These are phyloP conservation scores for Podotricha telesiphe DNA, from an alignment of 2,888 invertebrate species.

Conservation along the genomic window DNA sequence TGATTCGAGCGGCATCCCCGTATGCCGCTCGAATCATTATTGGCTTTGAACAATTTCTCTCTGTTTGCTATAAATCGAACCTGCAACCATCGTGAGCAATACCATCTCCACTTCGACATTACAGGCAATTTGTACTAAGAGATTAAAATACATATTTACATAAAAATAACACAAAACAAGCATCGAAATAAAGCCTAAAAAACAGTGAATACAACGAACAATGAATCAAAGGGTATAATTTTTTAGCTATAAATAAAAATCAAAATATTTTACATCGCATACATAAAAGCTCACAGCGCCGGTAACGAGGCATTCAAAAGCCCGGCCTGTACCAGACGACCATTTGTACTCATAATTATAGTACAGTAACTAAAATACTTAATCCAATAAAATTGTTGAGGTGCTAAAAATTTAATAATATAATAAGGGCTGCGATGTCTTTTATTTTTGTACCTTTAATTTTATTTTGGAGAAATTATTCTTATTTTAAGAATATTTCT, in stretches of 20 bases:
- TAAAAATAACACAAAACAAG: no score
- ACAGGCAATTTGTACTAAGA: background rate
- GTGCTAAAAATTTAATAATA: background rate
- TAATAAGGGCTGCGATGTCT: no score
- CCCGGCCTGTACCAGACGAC: constrained; percentile 41
- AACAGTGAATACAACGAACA: constrained; percentile 1
- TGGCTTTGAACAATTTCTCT: no score
- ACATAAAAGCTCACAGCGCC: constrained; percentile 36
- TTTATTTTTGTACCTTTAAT: no score
- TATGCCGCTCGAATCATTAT: no score
- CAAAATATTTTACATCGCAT: constrained; percentile 29
- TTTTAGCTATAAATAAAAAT: constrained; percentile 33
- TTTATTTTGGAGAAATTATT: no score
- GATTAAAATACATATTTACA: constrained; percentile 11
- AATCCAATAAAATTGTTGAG: constrained; percentile 38
- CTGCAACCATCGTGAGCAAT: no score
- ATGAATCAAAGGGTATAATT: constrained; percentile 25
- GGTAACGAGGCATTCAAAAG: constrained; percentile 42
- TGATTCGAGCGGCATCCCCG: no score
- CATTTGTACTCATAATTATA: constrained; percentile 41
- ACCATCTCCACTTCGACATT: background rate
- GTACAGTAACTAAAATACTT: constrained; percentile 37
- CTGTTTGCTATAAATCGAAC: no score
- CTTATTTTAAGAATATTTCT: no score
- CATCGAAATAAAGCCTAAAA: constrained; percentile 3